phyloP scores from a whole-genome alignment of 1,140 invertebrate species.

The Mercenaria mercenaria region DNA sequence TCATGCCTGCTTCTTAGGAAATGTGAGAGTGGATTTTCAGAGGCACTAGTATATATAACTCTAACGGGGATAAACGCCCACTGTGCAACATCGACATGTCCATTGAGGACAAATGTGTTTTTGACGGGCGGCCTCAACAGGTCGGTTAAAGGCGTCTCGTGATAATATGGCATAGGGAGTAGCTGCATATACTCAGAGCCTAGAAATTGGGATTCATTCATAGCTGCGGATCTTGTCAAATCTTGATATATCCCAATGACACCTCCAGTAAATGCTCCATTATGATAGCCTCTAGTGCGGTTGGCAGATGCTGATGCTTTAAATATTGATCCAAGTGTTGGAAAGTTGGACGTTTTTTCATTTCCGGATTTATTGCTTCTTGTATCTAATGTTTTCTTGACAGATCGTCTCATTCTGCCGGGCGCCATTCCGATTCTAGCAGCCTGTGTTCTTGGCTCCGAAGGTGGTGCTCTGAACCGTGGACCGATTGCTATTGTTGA shows the following conservation, averaged over 20 bases:
- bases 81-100: not conserved
- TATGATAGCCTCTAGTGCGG: not conserved
- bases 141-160: not conserved
- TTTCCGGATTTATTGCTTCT: too few species aligned
- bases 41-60: not conserved
- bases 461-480: slow-evolving; percentile 41
- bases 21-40: not conserved
- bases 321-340: not conserved
- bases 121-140: not conserved
- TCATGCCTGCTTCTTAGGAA: not conserved
- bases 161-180: not conserved
- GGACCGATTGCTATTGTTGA: slow-evolving; percentile 45
- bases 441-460: slow-evolving; percentile 49
- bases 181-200: not conserved
- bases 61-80: slow-evolving; percentile 43
- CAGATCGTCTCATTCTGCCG: not conserved
- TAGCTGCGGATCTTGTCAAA: not conserved
- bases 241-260: not conserved
- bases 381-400: not conserved
- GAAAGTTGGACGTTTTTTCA: too few species aligned
- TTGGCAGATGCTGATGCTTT: not conserved
- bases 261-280: not conserved
- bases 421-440: not conserved
- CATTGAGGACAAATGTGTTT: slow-evolving; percentile 5
- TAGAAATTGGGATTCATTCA: not conserved